These are phyloP conservation scores for Bursaphelenchus mucronatus DNA, from an alignment of 1,140 invertebrate genomes.

Conservation along the genomic window DNA sequence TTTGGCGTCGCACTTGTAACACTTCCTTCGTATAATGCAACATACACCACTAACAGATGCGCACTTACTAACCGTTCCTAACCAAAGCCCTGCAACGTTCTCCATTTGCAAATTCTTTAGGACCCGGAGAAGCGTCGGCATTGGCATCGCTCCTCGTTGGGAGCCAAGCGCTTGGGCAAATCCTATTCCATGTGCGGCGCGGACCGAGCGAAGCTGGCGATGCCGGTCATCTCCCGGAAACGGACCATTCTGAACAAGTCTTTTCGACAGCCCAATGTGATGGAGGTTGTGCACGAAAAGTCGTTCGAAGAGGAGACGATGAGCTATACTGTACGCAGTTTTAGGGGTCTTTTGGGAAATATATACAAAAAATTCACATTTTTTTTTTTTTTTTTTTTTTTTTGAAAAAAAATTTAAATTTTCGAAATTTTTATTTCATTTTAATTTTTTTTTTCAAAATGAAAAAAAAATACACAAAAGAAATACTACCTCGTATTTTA, in stretches of 20 bases:
- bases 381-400: no score
- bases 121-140: conserved; percentile 51
- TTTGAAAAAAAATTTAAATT: conserved; percentile 4
- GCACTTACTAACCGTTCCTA: no score
- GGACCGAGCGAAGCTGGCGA: conserved; percentile 46
- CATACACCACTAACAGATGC: no score
- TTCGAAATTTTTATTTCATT: no score
- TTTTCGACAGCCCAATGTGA: conserved; percentile 30
- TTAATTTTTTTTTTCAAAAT: background rate
- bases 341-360: conserved; percentile 31
- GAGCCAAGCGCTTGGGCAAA: conserved; percentile 43
- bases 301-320: conserved; percentile 41
- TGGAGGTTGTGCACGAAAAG: conserved; percentile 35
- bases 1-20: no score
- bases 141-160: conserved; percentile 54
- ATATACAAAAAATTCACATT: no score
- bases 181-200: conserved; percentile 56
- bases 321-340: conserved; percentile 26
- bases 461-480: background rate
- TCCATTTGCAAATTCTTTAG: conserved; percentile 16
- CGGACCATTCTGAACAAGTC: conserved; percentile 40
- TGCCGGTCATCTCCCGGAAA: conserved; percentile 53
- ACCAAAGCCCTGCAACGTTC: no score
- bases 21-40: no score
- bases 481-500: no score